Percentiles rank a stretch among this genome's conserved stretches.
Conservation (phyloP, 2,888 invertebrate species). For the Temnothorax unifasciatus region DNA sequence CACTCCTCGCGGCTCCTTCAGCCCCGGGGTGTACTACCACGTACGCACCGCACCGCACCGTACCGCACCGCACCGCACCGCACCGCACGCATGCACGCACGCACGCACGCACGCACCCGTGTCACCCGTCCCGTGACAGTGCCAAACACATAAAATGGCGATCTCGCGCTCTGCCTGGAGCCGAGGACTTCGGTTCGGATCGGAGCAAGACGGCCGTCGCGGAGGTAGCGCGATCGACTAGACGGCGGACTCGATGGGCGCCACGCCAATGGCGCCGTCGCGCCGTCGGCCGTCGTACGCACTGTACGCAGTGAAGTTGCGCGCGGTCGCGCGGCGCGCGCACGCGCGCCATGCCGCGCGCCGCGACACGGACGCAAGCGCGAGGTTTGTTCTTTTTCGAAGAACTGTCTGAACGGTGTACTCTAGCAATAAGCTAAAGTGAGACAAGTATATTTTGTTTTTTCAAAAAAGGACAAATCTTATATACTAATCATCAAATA, state of each 20-base stretch:
- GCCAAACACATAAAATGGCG: conserved; percentile 86
- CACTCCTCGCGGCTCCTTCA: not conserved
- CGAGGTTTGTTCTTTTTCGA: no score
- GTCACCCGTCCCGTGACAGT: conserved; percentile 81
- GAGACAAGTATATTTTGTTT: no score
- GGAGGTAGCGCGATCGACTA: conserved; percentile 58
- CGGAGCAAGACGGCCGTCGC: conserved; percentile 65
- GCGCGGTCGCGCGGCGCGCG: not conserved
- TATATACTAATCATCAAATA: no score
- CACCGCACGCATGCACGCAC: conserved; percentile 71
- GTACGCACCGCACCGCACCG: conserved; percentile 63
- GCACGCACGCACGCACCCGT: conserved; percentile 55
- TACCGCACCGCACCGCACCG: conserved; percentile 62
- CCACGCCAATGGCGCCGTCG: not conserved
- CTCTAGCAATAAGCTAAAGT: no score
- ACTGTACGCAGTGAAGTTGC: not conserved
- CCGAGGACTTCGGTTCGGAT: conserved; percentile 70
- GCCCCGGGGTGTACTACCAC: conserved; percentile 8
- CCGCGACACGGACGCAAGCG: no score
- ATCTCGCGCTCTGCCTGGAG: conserved; percentile 75
- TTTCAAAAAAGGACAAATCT: no score
- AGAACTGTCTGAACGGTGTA: no score
- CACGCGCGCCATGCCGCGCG: no score
- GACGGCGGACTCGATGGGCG: conserved; percentile 48
- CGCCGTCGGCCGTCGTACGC: not conserved